Evolutionary conservation across 2,888 invertebrate species (phyloP).

Genomic region (Aleiodes alternator): DNA sequence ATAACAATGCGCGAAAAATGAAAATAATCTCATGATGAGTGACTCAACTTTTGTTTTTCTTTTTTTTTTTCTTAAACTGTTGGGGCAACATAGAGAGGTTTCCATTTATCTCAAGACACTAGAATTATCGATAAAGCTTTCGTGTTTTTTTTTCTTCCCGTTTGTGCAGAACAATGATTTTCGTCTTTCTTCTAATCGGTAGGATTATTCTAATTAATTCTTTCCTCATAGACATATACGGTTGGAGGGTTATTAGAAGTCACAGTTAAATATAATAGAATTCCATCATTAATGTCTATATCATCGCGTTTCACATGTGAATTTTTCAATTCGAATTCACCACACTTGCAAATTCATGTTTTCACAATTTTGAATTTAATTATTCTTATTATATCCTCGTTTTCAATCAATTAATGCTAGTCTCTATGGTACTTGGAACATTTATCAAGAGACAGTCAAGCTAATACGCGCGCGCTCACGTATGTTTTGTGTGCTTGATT

Average conservation of each 20-base stretch:
- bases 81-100: conserved; percentile 35
- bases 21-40: conserved; percentile 16
- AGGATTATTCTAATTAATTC: conserved; percentile 60
- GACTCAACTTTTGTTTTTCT: background rate
- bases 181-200: conserved; percentile 59
- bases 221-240: conserved; percentile 51
- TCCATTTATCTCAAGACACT: conserved; percentile 59
- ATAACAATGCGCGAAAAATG: conserved; percentile 41
- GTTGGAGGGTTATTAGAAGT: conserved; percentile 67
- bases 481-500: conserved; percentile 32
- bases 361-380: no score
- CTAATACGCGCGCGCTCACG: conserved; percentile 59
- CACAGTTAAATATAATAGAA: conserved; percentile 68
- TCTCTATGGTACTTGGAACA: conserved; percentile 55
- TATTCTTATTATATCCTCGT: no score
- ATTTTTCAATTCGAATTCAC: conserved; percentile 22
- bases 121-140: conserved; percentile 70
- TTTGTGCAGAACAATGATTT: conserved; percentile 69
- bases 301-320: conserved; percentile 49
- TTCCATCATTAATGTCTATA: conserved; percentile 51
- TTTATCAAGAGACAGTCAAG: conserved; percentile 68
- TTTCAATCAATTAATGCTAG: conserved; percentile 36
- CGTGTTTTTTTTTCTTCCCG: conserved; percentile 60
- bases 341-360: conserved; percentile 14
- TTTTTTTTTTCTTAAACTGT: conserved; percentile 19